A percentile compares a stretch with the other conserved stretches of the same genome.
Conservation (phyloP, 2,888 invertebrate genomes). For the Catocala nupta region DNA sequence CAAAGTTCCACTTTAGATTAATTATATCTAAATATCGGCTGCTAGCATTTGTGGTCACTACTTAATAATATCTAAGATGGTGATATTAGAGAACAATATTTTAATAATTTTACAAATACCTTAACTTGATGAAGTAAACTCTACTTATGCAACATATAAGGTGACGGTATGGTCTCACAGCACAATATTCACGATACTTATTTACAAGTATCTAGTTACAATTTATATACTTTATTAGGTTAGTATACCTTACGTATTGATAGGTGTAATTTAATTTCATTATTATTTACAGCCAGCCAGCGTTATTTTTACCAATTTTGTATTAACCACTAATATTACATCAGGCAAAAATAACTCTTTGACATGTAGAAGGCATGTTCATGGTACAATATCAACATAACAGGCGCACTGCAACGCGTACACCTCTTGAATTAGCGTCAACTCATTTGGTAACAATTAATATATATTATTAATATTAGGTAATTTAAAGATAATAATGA, state of each 20-base stretch:
- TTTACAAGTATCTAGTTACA: constrained; percentile 47
- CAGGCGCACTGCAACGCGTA: constrained; percentile 36
- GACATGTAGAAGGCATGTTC: constrained; percentile 80
- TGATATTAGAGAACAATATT: constrained; percentile 49
- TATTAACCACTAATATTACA: constrained; percentile 54
- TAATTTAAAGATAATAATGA: constrained; percentile 69
- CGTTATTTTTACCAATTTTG: constrained; percentile 53
- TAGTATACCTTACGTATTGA: constrained; percentile 65
- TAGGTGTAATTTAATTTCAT: constrained; percentile 59
- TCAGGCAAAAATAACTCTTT: constrained; percentile 69
- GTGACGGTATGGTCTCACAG: constrained; percentile 70
- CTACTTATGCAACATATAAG: constrained; percentile 60
- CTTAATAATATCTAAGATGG: constrained; percentile 44
- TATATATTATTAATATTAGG: constrained; percentile 53
- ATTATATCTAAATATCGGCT: constrained; percentile 40
- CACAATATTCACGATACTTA: constrained; percentile 62
- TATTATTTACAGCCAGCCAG: constrained; percentile 68
- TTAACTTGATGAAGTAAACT: constrained; percentile 46
- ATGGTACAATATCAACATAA: constrained; percentile 66
- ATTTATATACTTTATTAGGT: constrained; percentile 47
- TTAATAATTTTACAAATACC: constrained; percentile 47
- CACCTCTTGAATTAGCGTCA: constrained; percentile 55
- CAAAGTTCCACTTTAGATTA: constrained; percentile 29
- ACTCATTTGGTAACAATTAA: constrained; percentile 49
- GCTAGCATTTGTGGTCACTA: constrained; percentile 52